phyloP scores from a whole-genome alignment of 2,888 invertebrate genomes.

The Xestia ashworthii region DNA sequence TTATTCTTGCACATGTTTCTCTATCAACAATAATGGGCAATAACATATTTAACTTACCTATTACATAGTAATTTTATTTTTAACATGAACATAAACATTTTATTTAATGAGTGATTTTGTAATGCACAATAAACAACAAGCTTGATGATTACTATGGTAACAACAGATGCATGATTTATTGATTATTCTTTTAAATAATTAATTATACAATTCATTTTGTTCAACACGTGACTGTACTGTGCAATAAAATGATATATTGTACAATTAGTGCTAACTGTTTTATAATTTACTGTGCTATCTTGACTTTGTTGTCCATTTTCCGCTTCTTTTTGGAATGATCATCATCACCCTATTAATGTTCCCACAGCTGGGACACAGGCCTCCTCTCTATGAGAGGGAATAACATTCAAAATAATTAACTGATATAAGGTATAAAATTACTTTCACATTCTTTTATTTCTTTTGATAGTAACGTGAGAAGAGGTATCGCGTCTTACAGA shows the following conservation, averaged over 20 bases:
- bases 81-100: constrained; percentile 24
- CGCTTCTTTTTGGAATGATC: not conserved
- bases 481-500: not conserved
- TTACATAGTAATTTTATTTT: constrained; percentile 16
- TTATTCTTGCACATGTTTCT: constrained; percentile 46
- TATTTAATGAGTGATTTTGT: constrained; percentile 16
- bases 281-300: constrained; percentile 4
- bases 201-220: constrained; percentile 66
- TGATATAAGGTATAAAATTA: not conserved
- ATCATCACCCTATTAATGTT: too few species aligned
- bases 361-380: too few species aligned
- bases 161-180: constrained; percentile 56
- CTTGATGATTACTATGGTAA: constrained; percentile 59
- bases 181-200: constrained; percentile 53
- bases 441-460: not conserved
- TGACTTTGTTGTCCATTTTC: not conserved
- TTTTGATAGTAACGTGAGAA: not conserved
- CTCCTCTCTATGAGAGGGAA: too few species aligned
- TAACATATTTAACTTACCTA: constrained; percentile 35
- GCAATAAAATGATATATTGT: constrained; percentile 29
- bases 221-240: constrained; percentile 28
- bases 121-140: constrained; percentile 46
- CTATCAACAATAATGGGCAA: constrained; percentile 24
- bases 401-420: not conserved
- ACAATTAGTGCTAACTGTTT: constrained; percentile 21